A percentile compares a stretch with the other conserved stretches of the same genome.
phyloP scores from a whole-genome alignment of 2,888 invertebrate species.

The Dynastes tityus region DNA sequence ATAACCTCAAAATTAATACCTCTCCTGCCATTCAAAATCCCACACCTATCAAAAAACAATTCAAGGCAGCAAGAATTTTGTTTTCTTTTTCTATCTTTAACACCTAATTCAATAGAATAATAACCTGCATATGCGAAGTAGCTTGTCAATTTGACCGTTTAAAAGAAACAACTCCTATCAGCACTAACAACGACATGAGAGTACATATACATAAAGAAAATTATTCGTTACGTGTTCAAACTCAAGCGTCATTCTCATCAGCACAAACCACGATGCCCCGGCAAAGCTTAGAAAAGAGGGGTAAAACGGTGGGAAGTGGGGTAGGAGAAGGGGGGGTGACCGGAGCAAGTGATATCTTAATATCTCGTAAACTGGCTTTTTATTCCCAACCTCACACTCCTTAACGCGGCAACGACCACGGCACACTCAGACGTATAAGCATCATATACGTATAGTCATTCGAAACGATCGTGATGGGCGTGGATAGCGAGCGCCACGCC shows the following conservation, averaged over 20 bases:
- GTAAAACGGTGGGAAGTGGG: background rate
- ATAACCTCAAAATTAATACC: no score
- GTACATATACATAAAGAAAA: background rate
- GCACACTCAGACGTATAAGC: background rate
- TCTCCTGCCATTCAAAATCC: no score
- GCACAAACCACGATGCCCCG: background rate
- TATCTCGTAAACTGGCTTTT: constrained; percentile 51
- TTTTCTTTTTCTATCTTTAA: no score
- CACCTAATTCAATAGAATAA: no score
- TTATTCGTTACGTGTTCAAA: background rate
- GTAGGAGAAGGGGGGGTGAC: background rate
- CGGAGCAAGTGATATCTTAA: constrained; percentile 59
- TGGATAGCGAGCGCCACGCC: constrained; percentile 50
- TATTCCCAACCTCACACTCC: constrained; percentile 29
- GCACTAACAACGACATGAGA: no score
- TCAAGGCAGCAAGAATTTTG: no score
- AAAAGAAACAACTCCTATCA: no score
- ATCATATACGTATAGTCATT: background rate
- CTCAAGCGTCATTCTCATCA: background rate
- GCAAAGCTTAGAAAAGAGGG: background rate
- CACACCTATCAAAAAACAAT: no score
- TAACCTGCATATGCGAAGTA: no score
- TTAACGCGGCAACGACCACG: background rate
- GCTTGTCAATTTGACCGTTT: no score
- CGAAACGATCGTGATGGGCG: constrained; percentile 42